Evolutionary conservation across 92 coral and sea anemone genomes (phyloP).

Genomic region (Zoanthus solanderi): DNA sequence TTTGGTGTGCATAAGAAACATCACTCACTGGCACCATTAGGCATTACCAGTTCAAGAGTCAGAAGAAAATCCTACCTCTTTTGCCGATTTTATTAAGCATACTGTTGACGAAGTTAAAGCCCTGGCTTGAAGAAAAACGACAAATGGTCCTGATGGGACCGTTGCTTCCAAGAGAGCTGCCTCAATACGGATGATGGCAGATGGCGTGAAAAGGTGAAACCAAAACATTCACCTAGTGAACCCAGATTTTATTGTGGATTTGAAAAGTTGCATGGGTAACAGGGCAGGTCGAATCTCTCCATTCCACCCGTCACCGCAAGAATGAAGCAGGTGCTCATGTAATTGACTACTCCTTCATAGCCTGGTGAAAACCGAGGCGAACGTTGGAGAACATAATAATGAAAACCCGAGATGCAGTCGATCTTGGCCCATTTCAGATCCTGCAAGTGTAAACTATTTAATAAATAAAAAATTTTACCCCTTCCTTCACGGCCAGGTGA

Average conservation of each 20-base stretch:
- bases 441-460: too few relatives aligned
- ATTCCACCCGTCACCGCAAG: not conserved
- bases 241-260: not conserved
- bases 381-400: too few relatives aligned
- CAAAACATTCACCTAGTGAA: not conserved
- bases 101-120: conserved; percentile 25
- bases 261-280: not conserved
- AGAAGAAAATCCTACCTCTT: not conserved
- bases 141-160: conserved; percentile 10
- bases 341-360: not conserved
- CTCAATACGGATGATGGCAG: not conserved
- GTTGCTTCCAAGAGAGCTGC: not conserved
- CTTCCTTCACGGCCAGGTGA: too few relatives aligned
- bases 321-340: conserved; percentile 8
- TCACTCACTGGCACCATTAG: not conserved
- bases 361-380: too few relatives aligned
- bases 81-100: not conserved
- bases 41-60: not conserved
- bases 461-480: too few relatives aligned
- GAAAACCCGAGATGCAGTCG: too few relatives aligned
- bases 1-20: not conserved
- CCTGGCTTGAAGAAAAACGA: not conserved
- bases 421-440: too few relatives aligned
- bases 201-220: not conserved
- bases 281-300: not conserved